Base-by-base conservation (phyloP, 2,797 vertebrate genomes). In the Scolopax rusticola region DNA sequence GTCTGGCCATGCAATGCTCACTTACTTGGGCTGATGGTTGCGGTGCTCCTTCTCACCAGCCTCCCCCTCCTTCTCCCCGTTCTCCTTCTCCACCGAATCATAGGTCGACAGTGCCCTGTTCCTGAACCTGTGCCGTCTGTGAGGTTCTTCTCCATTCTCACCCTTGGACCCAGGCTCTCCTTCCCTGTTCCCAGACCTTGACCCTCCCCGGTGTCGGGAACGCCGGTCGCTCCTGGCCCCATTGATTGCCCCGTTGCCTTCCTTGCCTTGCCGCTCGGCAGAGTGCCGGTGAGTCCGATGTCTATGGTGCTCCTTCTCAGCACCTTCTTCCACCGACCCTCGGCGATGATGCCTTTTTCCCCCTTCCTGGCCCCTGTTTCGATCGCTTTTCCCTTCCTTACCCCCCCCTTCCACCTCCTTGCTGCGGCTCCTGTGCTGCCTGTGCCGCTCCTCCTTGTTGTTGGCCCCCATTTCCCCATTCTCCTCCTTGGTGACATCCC, bases 401-500 rank as follows among this genome's bases (percentile, higher is more conserved):
- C 97, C 97, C 4, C 97, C 97, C 0, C 97, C 94, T 77, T 98
- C 98, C 2, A 98, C 97, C 65, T 99, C 99, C 95, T 99, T 99
- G 97, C 98, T 98, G 84, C 97, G 98, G 92, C 99, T 99, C 89
- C 99, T 98, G 95, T 98, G 99, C 7, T 98, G 97, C 7, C 98
- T 97, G 43, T 98, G 98, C 3, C 98, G 85, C 12, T 98, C 98
- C 8, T 99, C 99, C 71, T 98, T 98, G 11, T 73, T 91, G 32
- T 95, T 96, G 1, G 27, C 5, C 0, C 82, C 97, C 0, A 92
- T 61, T 32, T 99, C 98, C 0, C 97, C 98, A 0, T 98, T 98
- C 73, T 99, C 98, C 0, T 96, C 97, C 81, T 97, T 97, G 14
- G 93, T 38, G 9, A 27, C 63, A 0, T 96, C 97, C 0, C 71